These are phyloP conservation scores for Rhinogobius similis DNA, from an alignment of 2,113 vertebrate genomes.

Conservation along the genomic window DNA sequence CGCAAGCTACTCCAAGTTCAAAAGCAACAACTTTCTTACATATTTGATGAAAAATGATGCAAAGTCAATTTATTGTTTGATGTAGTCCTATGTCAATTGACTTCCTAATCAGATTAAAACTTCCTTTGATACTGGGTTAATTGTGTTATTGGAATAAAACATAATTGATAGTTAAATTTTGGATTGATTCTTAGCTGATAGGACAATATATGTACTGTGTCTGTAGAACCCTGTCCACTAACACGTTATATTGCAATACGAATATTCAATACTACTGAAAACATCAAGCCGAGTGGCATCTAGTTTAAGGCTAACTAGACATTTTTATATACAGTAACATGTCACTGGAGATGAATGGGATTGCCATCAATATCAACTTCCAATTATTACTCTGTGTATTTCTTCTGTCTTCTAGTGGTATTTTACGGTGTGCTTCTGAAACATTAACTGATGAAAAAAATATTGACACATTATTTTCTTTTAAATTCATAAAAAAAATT, in stretches of 20 bases:
- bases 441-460: background rate
- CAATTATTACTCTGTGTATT: background rate
- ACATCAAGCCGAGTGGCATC: background rate
- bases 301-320: background rate
- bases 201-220: background rate
- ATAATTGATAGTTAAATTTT: background rate
- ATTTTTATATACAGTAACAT: too few species aligned
- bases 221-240: background rate
- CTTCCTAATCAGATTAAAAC: constrained; percentile 22
- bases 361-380: background rate
- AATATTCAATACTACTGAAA: background rate
- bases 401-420: background rate
- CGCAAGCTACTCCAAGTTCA: constrained; percentile 42
- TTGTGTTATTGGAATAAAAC: background rate
- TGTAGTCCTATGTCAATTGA: constrained; percentile 13
- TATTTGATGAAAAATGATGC: constrained; percentile 24
- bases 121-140: background rate
- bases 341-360: background rate
- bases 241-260: background rate
- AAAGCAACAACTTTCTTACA: constrained; percentile 28
- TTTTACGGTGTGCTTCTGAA: background rate
- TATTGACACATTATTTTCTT: background rate
- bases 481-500: too few species aligned
- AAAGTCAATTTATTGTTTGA: constrained; percentile 34
- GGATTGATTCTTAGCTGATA: too few species aligned